Conservation (phyloP, 1,140 invertebrate genomes). For the Oppia nitens region DNA sequence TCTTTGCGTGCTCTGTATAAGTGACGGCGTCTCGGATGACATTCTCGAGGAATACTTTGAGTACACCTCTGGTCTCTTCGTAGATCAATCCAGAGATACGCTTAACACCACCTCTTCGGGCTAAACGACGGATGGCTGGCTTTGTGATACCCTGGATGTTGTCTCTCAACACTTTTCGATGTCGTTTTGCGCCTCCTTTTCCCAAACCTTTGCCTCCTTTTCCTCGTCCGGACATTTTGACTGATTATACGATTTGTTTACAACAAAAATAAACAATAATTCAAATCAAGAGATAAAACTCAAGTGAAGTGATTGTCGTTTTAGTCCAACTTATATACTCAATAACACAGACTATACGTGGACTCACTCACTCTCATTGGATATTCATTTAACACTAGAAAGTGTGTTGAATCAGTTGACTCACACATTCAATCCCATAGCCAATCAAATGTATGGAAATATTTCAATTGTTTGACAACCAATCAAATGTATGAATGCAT, state of each 20-base stretch:
- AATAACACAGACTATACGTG: neutral
- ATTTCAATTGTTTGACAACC: too few relatives aligned
- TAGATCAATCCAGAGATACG: constrained; percentile 56
- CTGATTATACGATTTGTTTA: too few relatives aligned
- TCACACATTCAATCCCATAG: too few relatives aligned
- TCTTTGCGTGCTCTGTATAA: constrained; percentile 63
- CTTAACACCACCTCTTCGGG: constrained; percentile 54
- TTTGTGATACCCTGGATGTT: constrained; percentile 58
- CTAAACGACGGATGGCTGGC: constrained; percentile 44
- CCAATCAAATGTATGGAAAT: too few relatives aligned
- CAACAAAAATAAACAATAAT: too few relatives aligned
- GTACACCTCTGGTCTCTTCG: constrained; percentile 46
- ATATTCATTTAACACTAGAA: too few relatives aligned
- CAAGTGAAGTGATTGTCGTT: neutral
- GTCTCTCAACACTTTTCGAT: constrained; percentile 40
- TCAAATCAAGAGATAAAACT: too few relatives aligned
- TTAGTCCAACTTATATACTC: neutral
- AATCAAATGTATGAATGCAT: too few relatives aligned
- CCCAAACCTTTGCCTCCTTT: constrained; percentile 32
- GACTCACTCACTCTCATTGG: neutral
- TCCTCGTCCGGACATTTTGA: constrained; percentile 28
- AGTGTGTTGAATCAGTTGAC: too few relatives aligned
- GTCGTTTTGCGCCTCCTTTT: constrained; percentile 30
- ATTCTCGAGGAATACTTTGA: constrained; percentile 63
- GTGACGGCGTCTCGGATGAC: constrained; percentile 63